phyloP scores from a whole-genome alignment of 1,140 invertebrate species.

The Rhopalosiphum maidis region DNA sequence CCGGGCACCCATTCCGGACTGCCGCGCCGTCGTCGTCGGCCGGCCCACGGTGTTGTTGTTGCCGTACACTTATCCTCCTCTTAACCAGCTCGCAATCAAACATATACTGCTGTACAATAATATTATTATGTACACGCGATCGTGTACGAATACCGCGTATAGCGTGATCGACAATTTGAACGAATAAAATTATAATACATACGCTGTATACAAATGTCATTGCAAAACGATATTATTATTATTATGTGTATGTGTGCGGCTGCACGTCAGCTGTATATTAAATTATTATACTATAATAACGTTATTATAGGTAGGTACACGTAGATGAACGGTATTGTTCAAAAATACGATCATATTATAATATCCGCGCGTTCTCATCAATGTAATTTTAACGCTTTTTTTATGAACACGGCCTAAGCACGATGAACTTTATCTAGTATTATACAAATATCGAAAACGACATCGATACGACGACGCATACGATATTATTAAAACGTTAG shows the following conservation, averaged over 20 bases:
- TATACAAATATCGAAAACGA: background rate
- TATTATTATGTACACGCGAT: background rate
- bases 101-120: background rate
- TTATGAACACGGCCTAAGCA: background rate
- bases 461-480: background rate
- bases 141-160: background rate
- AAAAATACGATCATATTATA: background rate
- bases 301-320: too few relatives aligned
- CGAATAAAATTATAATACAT: background rate
- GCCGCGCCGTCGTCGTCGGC: background rate
- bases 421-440: background rate
- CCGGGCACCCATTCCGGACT: slow-evolving; percentile 27
- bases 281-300: too few relatives aligned
- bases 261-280: too few relatives aligned
- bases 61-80: background rate
- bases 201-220: background rate
- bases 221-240: background rate
- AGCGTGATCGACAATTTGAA: background rate
- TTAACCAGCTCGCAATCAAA: background rate
- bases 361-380: background rate
- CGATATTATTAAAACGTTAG: background rate
- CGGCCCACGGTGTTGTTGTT: slow-evolving; percentile 15
- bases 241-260: background rate
- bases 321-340: too few relatives aligned
- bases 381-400: background rate